Conservation (phyloP, 2,113 vertebrate species). For the Megalops atlanticus region DNA sequence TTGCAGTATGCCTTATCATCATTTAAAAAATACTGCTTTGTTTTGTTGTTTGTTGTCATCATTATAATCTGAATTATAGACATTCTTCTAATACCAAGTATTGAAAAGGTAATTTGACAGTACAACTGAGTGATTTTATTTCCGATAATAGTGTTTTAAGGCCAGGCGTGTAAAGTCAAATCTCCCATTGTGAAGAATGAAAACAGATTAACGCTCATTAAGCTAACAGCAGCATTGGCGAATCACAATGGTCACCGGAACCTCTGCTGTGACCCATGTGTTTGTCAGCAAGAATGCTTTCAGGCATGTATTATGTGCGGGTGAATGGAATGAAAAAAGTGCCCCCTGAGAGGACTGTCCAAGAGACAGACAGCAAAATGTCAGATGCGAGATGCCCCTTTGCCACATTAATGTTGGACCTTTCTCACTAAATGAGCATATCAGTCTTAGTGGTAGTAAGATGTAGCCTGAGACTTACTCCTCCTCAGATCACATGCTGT, state of each 20-base stretch:
- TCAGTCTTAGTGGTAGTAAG: not conserved
- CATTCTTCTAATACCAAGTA: not conserved
- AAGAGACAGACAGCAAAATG: not conserved
- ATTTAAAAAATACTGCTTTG: too few species aligned
- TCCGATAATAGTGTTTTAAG: not conserved
- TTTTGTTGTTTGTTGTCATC: too few species aligned
- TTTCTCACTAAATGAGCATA: not conserved
- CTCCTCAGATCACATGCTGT: not conserved
- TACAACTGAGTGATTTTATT: not conserved
- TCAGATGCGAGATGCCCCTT: not conserved
- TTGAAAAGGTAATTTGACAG: not conserved
- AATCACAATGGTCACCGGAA: not conserved
- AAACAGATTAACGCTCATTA: not conserved
- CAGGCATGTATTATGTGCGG: not conserved
- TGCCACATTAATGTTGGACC: not conserved
- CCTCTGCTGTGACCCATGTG: not conserved
- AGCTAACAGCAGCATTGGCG: not conserved
- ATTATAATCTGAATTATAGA: not conserved
- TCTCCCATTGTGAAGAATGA: not conserved
- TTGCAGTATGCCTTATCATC: too few species aligned
- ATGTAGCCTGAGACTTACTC: not conserved
- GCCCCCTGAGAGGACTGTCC: not conserved
- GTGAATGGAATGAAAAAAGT: not conserved
- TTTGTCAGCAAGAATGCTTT: slow-evolving; percentile 1
- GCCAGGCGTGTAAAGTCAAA: not conserved